Conservation (phyloP, 2,797 vertebrate genomes). For the Dryobates pubescens region DNA sequence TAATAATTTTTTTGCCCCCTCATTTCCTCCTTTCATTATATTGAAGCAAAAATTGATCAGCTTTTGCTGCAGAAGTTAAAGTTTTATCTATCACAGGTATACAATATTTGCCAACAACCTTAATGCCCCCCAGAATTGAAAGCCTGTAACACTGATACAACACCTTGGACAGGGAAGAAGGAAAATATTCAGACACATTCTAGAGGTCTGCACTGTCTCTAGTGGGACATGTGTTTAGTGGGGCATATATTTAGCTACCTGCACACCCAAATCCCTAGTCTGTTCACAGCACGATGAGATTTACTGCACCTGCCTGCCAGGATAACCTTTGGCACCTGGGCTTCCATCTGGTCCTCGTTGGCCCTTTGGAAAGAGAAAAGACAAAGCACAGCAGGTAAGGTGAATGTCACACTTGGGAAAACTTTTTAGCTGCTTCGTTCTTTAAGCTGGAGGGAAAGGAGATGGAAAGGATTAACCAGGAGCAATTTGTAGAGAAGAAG, state of each 20-base stretch:
- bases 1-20: too few species aligned
- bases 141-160: background rate
- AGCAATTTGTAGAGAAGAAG: background rate
- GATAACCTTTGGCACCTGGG: conserved; percentile 99
- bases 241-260: conserved; percentile 15
- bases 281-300: conserved; percentile 87
- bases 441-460: background rate
- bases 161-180: background rate
- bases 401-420: background rate
- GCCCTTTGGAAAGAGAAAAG: conserved; percentile 84
- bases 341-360: conserved; percentile 89
- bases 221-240: background rate
- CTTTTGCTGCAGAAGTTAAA: background rate
- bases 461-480: background rate
- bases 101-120: background rate
- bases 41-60: background rate
- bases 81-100: background rate
- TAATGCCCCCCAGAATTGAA: background rate
- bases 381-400: conserved; percentile 15
- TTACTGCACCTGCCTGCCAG: conserved; percentile 99
- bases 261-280: conserved; percentile 69
- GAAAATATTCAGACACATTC: background rate
- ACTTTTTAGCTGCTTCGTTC: background rate
- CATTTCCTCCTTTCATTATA: too few species aligned
- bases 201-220: background rate